phyloP scores from a whole-genome alignment of 2,113 vertebrate genomes.

The Aphyosemion australe region DNA sequence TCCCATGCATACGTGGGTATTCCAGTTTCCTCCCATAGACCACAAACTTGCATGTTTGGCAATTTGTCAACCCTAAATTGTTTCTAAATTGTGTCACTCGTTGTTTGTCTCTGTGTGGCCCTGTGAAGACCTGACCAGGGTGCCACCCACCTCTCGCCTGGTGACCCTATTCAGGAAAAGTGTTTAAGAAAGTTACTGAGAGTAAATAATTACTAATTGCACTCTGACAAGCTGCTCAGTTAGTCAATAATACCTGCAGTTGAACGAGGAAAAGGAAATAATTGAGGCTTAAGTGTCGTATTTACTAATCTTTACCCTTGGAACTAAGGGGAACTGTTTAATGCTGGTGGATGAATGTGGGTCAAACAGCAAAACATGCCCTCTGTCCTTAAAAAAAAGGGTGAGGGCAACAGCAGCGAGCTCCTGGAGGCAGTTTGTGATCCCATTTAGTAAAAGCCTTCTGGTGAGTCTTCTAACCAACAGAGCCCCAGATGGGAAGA shows the following conservation, averaged over 20 bases:
- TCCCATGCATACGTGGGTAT: too few species aligned
- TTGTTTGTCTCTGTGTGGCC: too few species aligned
- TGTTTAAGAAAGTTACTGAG: too few species aligned
- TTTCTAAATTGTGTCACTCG: too few species aligned
- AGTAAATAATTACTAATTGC: slow-evolving; percentile 30
- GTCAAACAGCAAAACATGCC: slow-evolving; percentile 22
- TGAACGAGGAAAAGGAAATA: neutral
- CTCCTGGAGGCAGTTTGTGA: slow-evolving; percentile 65
- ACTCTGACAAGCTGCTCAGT: slow-evolving; percentile 15
- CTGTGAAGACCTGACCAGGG: too few species aligned
- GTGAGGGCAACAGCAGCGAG: slow-evolving; percentile 41
- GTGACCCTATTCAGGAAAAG: too few species aligned
- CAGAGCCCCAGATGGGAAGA: slow-evolving; percentile 65
- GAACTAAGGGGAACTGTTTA: neutral
- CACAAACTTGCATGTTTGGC: too few species aligned
- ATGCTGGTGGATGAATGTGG: neutral
- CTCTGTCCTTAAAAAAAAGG: slow-evolving; percentile 17
- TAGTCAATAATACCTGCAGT: slow-evolving; percentile 34
- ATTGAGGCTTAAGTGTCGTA: neutral
- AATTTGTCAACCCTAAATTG: too few species aligned
- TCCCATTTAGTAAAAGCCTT: slow-evolving; percentile 67
- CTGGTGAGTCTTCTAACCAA: slow-evolving; percentile 63
- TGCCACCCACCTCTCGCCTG: too few species aligned
- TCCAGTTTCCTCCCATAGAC: too few species aligned
- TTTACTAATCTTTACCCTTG: neutral